Conservation (phyloP, 2,797 vertebrate genomes). For the Malurus splendens region DNA sequence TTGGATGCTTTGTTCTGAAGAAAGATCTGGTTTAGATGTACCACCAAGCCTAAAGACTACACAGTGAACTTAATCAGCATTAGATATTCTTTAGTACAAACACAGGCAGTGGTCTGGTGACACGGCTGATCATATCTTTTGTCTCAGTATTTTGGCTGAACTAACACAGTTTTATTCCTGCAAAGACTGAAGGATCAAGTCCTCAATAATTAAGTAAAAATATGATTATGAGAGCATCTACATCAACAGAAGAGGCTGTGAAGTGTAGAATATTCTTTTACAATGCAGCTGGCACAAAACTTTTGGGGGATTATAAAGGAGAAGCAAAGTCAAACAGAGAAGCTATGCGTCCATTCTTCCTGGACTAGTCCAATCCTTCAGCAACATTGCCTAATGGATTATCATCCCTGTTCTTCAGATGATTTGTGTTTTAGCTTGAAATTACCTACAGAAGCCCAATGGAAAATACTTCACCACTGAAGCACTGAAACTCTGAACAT, state of each 20-base stretch:
- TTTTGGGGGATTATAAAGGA: background rate
- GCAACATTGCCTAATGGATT: background rate
- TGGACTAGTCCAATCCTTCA: background rate
- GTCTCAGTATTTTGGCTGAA: background rate
- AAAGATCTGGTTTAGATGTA: background rate
- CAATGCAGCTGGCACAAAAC: background rate
- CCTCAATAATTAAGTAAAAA: background rate
- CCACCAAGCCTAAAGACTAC: background rate
- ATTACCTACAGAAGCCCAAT: background rate
- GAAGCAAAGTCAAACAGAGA: background rate
- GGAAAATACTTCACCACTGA: background rate
- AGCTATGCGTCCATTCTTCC: background rate
- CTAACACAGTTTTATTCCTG: background rate
- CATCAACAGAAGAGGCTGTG: background rate
- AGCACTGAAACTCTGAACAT: background rate
- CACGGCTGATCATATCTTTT: background rate
- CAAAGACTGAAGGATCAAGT: background rate
- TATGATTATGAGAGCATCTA: background rate
- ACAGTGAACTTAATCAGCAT: background rate
- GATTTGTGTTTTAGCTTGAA: background rate
- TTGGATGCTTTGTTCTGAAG: background rate
- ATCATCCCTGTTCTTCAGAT: background rate
- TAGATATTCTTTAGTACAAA: background rate
- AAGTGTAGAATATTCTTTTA: background rate
- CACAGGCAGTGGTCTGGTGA: background rate